Evolutionary conservation across 2,888 invertebrate species (phyloP), one percentile per base, ranked within the genome.

Genomic region (Pterostichus madidus): DNA sequence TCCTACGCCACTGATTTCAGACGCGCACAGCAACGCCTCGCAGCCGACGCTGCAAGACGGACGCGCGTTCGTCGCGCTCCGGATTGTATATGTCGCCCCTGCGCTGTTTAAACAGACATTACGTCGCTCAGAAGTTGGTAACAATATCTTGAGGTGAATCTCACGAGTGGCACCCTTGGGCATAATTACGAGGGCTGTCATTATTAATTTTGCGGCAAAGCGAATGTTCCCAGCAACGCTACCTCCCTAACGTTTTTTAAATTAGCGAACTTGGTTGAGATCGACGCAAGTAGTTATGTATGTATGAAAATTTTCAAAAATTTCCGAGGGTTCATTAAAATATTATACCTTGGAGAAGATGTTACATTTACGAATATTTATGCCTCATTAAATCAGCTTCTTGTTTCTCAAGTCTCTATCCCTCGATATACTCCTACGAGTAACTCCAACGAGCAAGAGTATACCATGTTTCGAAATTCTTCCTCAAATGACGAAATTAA

Each of bases 131-230:
- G 49, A 80, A 80, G 49, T 80, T 80, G 80, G 68, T 68, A 80
- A 80, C 80, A 80, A 80, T 80, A 68, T 80, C 68, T 80, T 80
- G 80, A 80, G 80, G 80, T 80, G 80, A 80, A 80, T 80, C 68
- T 80, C 53, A n/a, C 53, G 80, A 80, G 68, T 73, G 80, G 79
- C 80, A 83, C 84, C 80, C 83, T 31, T 59, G 84, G 84, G 84
- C 79, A 80, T 84, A 84, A 84, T 84, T 84, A 84, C 80, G 73
- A 71, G 80, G 73, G 71, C 75, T 71, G 77, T 82, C 78, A 79
- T 84, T 82, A 79, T 84, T 82, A 84, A 82, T 84, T 84, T 84
- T 78, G 59, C 24, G 61, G 78, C 56, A 77, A 77, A 77, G 77
- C 56, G 77, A 78, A 78, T 46, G 61, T 44, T 59, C 49, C 75